Conservation (phyloP, 2,113 vertebrate genomes). For the Plestiodon gilberti region DNA sequence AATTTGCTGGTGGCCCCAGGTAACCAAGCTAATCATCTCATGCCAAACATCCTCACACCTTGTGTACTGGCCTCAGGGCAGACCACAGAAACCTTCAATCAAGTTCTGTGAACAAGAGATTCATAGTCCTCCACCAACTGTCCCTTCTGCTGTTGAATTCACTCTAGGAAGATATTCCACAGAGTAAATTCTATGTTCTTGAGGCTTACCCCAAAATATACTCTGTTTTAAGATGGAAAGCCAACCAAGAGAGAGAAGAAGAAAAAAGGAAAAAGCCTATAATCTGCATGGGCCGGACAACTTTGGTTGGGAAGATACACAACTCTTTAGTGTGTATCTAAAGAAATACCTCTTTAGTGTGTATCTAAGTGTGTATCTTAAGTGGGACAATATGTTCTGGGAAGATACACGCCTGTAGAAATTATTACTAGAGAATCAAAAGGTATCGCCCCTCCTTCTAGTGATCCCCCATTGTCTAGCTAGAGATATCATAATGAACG, state of each 20-base stretch:
- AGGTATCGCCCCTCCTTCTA: not conserved
- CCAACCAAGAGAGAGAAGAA: conserved; percentile 15
- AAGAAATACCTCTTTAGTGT: too few relatives aligned
- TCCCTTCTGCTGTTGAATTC: conserved; percentile 10
- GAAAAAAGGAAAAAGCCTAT: not conserved
- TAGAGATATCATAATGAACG: not conserved
- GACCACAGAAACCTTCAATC: conserved; percentile 74
- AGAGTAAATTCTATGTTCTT: conserved; percentile 57
- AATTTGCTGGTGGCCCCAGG: conserved; percentile 69
- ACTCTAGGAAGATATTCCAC: conserved; percentile 49
- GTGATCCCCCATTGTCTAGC: not conserved
- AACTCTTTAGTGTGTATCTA: too few relatives aligned
- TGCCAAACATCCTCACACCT: conserved; percentile 49
- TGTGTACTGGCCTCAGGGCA: not conserved
- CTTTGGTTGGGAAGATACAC: not conserved
- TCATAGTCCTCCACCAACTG: conserved; percentile 38
- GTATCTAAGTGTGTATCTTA: too few relatives aligned
- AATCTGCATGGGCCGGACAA: too few relatives aligned
- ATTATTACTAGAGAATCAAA: not conserved
- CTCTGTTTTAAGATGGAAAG: conserved; percentile 7
- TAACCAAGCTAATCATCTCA: conserved; percentile 35
- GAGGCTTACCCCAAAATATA: conserved; percentile 34
- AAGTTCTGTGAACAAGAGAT: conserved; percentile 42
- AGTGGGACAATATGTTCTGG: too few relatives aligned
- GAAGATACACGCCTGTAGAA: not conserved